phyloP scores from a whole-genome alignment of 2,888 invertebrate species.

The Suillia variegata region DNA sequence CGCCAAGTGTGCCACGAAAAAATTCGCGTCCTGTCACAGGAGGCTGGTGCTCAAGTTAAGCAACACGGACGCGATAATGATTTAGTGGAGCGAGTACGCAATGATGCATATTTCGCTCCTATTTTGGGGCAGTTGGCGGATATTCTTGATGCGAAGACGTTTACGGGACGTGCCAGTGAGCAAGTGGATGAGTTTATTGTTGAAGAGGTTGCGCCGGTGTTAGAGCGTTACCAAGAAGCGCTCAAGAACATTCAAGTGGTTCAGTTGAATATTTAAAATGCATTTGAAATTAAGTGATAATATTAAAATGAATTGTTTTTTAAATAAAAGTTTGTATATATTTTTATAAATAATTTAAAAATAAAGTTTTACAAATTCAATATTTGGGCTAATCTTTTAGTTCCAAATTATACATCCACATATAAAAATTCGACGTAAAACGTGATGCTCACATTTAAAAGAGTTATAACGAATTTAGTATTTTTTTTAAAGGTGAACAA shows the following conservation, averaged over 20 bases:
- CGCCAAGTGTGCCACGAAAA: conserved; percentile 96
- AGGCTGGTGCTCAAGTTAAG: conserved; percentile 90
- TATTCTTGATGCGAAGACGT: conserved; percentile 83
- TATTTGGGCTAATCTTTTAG: too few relatives aligned
- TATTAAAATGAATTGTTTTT: too few relatives aligned
- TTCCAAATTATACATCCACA: too few relatives aligned
- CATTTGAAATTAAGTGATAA: too few relatives aligned
- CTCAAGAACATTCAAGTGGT: conserved; percentile 47
- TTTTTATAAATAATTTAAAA: too few relatives aligned
- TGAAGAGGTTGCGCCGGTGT: conserved; percentile 79
- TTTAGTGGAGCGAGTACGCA: conserved; percentile 80
- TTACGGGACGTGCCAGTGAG: conserved; percentile 86
- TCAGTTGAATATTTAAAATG: conserved; percentile 51
- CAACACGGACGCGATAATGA: conserved; percentile 90
- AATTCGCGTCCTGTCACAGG: conserved; percentile 88
- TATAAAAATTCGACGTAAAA: too few relatives aligned
- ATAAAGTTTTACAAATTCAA: too few relatives aligned
- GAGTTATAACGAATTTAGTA: too few relatives aligned
- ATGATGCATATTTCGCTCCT: conserved; percentile 80
- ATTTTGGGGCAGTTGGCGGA: conserved; percentile 76
- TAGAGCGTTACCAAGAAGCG: conserved; percentile 66
- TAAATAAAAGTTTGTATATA: too few relatives aligned
- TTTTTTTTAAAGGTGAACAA: too few relatives aligned
- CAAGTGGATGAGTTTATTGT: conserved; percentile 86
- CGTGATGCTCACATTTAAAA: too few relatives aligned